Percentiles rank a stretch among this genome's conserved stretches.
These are phyloP conservation scores for Phymanthus crucifer DNA, from an alignment of 92 coral and sea anemone genomes.

Conservation along the genomic window DNA sequence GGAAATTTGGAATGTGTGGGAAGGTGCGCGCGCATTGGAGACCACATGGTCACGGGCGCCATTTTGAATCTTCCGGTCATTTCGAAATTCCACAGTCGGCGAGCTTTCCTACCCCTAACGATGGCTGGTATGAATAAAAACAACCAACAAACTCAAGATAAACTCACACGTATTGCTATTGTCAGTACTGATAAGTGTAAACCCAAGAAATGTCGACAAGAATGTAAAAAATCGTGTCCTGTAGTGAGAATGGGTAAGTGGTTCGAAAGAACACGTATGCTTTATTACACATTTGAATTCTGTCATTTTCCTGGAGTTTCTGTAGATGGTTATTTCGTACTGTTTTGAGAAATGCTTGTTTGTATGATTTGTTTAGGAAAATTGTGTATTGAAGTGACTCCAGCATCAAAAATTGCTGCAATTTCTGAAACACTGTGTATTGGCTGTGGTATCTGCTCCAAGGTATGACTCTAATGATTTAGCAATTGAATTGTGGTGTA, in stretches of 20 bases:
- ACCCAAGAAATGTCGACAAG: constrained; percentile 89
- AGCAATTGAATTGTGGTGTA: neutral
- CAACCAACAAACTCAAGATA: constrained; percentile 69
- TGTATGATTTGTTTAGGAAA: constrained; percentile 63
- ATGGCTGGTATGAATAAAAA: constrained; percentile 49
- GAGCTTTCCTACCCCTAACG: neutral
- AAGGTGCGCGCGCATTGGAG: constrained; percentile 59
- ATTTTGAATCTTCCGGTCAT: constrained; percentile 51
- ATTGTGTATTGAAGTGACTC: constrained; percentile 86
- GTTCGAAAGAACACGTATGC: constrained; percentile 32
- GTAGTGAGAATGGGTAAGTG: constrained; percentile 94
- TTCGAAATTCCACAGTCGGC: constrained; percentile 1
- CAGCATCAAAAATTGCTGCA: constrained; percentile 66
- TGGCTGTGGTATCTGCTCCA: constrained; percentile 97
- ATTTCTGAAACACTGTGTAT: constrained; percentile 94
- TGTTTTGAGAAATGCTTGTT: neutral
- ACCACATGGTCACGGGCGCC: constrained; percentile 71
- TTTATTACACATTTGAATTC: neutral
- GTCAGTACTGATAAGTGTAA: constrained; percentile 91
- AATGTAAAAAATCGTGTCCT: constrained; percentile 95
- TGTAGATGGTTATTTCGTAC: neutral
- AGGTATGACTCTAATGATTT: constrained; percentile 55
- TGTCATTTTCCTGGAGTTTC: neutral
- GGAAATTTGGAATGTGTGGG: constrained; percentile 56
- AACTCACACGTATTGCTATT: constrained; percentile 95